Percentiles rank a stretch among this genome's conserved stretches.
Evolutionary conservation across 2,113 vertebrate genomes (phyloP).

Genomic region (Cryptomyrus ogoouensis): DNA sequence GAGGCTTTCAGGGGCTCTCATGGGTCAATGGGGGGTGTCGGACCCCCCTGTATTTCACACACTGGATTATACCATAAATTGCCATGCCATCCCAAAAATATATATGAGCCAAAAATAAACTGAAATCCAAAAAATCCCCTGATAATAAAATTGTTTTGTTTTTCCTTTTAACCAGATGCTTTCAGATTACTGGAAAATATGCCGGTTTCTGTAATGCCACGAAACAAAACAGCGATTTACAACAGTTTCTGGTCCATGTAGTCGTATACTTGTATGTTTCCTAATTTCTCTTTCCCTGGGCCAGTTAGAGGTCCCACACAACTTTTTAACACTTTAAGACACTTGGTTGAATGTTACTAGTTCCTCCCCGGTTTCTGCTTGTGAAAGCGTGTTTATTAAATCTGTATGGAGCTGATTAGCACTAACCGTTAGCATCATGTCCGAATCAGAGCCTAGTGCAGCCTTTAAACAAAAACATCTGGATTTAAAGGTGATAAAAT

Average conservation of each 20-base stretch:
- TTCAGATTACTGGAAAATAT: background rate
- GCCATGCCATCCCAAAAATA: background rate
- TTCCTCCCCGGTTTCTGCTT: conserved; percentile 43
- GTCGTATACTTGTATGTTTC: conserved; percentile 35
- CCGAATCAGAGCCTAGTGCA: background rate
- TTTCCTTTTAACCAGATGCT: background rate
- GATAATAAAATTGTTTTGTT: background rate
- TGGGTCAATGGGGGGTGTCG: too few relatives aligned
- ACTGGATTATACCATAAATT: background rate
- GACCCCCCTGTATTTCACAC: too few relatives aligned
- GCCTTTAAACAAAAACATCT: conserved; percentile 36
- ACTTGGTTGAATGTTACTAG: conserved; percentile 57
- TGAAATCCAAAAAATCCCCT: background rate
- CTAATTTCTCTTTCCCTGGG: background rate
- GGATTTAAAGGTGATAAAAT: conserved; percentile 38
- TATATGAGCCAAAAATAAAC: background rate
- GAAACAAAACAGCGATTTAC: background rate
- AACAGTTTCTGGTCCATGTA: background rate
- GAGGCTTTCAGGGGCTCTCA: too few relatives aligned
- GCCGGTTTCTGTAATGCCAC: background rate
- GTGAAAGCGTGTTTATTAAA: conserved; percentile 49
- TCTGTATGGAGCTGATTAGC: conserved; percentile 50
- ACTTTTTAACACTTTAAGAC: conserved; percentile 49
- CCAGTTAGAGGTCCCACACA: conserved; percentile 12
- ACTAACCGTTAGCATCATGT: conserved; percentile 15